Base-by-base conservation (phyloP, 2,888 invertebrate species). In the Eupelmus urozonus region DNA sequence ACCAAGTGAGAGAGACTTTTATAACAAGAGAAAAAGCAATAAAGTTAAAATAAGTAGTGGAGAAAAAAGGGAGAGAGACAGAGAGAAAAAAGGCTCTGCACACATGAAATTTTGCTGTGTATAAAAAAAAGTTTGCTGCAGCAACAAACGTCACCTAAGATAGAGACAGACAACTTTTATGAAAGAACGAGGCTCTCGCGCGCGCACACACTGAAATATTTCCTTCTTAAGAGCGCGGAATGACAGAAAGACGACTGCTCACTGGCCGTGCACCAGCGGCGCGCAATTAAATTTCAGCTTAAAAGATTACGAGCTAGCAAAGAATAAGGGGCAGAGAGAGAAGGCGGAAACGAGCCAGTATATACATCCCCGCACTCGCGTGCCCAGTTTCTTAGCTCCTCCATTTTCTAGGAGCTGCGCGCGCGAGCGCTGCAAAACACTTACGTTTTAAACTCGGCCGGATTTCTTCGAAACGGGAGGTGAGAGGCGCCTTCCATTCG, bases 281-380 rank as follows among this genome's bases (percentile, higher is more conserved):
- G 40, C 9, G 51, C 69, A 78, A 74, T 74, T 78, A 78, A 78
- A 78, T 78, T 78, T 57, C 40, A 74, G 57, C 74, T 78, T 57
- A 78, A 73, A 74, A 74, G 78, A 78, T 78, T 69, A 74, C 73
- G 65, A 42, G 66, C 27, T 11, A 23, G 42, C 27, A 40, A 42
- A 60, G 53, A 57, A 66, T 40, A 45, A 49, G 57, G 34, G 13
- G 13, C 5, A 13, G 25, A 9, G 23, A 18, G 20, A 9, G 42
- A 42, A 5, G 23, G 18, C 9, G 53, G 20, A 40, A 18, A 42
- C 16, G 51, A 62, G 42, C 40, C 29, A 57, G 29, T 67, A 51
- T 67, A 20, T 40, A 51, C 53, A 16, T 29, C 5, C 20, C 25
- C 51, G 59, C 23, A 34, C 55, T 76, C 70, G 55, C 62, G 60